Conservation (phyloP, 2,797 vertebrate species). For the Pipistrellus pygmaeus region DNA sequence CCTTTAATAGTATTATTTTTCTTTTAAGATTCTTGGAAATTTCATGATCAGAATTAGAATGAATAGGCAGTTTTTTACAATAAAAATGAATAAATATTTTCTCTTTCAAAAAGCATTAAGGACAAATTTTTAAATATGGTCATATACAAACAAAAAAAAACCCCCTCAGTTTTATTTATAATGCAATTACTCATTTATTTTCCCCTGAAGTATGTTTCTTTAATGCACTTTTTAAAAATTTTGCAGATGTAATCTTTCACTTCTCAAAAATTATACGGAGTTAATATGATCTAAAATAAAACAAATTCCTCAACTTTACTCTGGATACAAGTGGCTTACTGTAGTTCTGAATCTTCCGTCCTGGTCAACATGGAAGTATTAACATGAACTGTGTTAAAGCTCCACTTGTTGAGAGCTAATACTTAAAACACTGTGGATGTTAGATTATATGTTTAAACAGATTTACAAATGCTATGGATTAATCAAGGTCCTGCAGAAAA, state of each 20-base stretch:
- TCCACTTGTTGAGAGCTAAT: neutral
- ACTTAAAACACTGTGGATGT: neutral
- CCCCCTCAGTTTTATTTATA: neutral
- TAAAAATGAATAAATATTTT: neutral
- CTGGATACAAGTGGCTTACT: neutral
- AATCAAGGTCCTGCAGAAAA: neutral
- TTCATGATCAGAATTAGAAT: neutral
- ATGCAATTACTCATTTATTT: neutral
- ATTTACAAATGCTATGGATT: neutral
- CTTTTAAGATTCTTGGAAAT: neutral
- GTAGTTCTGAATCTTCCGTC: neutral
- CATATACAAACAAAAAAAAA: neutral
- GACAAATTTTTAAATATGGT: neutral
- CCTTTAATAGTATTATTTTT: neutral
- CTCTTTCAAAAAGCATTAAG: neutral
- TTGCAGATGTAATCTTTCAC: neutral
- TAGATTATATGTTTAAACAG: conserved; percentile 13
- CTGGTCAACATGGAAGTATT: neutral
- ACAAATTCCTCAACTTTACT: neutral
- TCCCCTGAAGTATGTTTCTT: neutral
- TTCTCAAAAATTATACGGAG: neutral
- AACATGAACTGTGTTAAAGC: neutral
- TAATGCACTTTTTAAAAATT: neutral
- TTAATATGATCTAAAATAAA: neutral
- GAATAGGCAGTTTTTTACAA: neutral